These are phyloP conservation scores for Pachypanchax playfairii DNA, from an alignment of 2,113 vertebrate species.

Conservation along the genomic window DNA sequence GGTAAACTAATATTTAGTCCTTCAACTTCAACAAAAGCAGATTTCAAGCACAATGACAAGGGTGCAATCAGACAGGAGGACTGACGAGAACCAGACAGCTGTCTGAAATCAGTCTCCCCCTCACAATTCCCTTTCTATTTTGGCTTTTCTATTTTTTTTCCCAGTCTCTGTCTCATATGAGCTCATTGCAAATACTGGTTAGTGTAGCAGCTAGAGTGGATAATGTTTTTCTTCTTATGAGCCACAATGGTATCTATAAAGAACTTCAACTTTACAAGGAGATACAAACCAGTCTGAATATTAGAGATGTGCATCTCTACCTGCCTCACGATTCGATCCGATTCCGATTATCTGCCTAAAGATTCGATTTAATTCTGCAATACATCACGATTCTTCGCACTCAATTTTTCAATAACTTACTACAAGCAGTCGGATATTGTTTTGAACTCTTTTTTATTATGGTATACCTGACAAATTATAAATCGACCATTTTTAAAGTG, in stretches of 20 bases:
- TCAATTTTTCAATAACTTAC: too few species aligned
- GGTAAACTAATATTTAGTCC: conserved; percentile 24
- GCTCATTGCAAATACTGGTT: conserved; percentile 26
- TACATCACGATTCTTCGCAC: too few species aligned
- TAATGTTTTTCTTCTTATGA: conserved; percentile 25
- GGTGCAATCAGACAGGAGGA: conserved; percentile 45
- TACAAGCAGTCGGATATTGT: too few species aligned
- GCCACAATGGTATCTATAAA: conserved; percentile 27
- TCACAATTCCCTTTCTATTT: conserved; percentile 15
- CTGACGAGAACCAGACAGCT: conserved; percentile 34
- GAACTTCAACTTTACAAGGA: conserved; percentile 28
- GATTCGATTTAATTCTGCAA: too few species aligned
- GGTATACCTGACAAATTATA: too few species aligned
- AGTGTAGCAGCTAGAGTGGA: conserved; percentile 13
- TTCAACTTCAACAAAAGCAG: conserved; percentile 23
- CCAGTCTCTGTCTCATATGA: conserved; percentile 16
- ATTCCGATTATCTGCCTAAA: too few species aligned
- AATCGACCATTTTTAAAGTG: too few species aligned
- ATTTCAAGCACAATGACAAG: conserved; percentile 21
- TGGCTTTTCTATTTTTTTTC: conserved; percentile 6
- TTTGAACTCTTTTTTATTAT: too few species aligned
- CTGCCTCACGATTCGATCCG: too few species aligned
- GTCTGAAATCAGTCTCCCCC: conserved; percentile 35
- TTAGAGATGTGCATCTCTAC: too few species aligned
- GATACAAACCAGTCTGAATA: too few species aligned